Evolutionary conservation across 2,888 invertebrate genomes (phyloP).

Genomic region (Epinotia nisella): DNA sequence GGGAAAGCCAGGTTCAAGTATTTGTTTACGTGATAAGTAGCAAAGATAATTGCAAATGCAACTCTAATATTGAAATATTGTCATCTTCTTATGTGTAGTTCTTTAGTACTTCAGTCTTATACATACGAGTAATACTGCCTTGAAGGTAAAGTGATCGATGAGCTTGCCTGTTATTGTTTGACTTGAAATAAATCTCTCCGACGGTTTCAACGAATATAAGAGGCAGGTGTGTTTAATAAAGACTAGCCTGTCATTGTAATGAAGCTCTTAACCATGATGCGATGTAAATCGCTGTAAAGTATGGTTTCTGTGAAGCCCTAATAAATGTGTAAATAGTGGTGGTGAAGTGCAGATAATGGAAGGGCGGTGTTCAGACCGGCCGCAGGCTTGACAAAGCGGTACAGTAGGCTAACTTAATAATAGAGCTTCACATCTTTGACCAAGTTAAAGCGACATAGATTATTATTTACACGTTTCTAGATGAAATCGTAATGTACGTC

Average conservation of each 20-base stretch:
- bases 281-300: slow-evolving; percentile 47
- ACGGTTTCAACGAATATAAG: slow-evolving; percentile 26
- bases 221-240: slow-evolving; percentile 42
- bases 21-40: slow-evolving; percentile 27
- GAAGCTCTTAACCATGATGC: slow-evolving; percentile 42
- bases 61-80: slow-evolving; percentile 5
- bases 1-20: slow-evolving; percentile 31
- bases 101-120: neutral
- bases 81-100: neutral
- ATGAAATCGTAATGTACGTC: neutral
- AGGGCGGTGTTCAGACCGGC: slow-evolving; percentile 47
- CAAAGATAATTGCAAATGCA: slow-evolving; percentile 13
- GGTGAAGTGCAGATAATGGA: slow-evolving; percentile 50
- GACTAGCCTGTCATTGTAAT: slow-evolving; percentile 42
- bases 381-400: slow-evolving; percentile 9
- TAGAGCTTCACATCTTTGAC: neutral
- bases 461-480: neutral
- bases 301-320: slow-evolving; percentile 50
- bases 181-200: slow-evolving; percentile 36
- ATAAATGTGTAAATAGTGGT: slow-evolving; percentile 50
- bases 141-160: slow-evolving; percentile 8
- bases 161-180: slow-evolving; percentile 17
- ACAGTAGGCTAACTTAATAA: slow-evolving; percentile 33
- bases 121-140: neutral
- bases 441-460: neutral